A percentile compares a stretch with the other conserved stretches of the same genome.
Conservation (phyloP, 35 echinoderm and acorn worm species). For the Hemicentrotus pulcherrimus region DNA sequence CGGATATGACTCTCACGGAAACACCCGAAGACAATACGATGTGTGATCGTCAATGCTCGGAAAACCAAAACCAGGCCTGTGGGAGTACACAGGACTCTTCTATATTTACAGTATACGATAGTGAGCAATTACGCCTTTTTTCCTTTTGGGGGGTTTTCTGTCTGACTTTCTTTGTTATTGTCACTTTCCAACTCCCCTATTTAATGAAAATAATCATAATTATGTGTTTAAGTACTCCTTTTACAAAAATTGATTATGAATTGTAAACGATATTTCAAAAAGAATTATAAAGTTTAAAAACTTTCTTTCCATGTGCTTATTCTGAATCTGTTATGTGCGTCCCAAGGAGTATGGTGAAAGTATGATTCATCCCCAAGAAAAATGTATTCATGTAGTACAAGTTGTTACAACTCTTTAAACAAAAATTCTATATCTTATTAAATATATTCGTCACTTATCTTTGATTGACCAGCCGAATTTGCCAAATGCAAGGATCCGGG, state of each 20-base stretch:
- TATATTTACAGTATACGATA: slow-evolving; percentile 25
- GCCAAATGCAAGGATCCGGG: not conserved
- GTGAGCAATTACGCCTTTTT: not conserved
- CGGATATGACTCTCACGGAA: not conserved
- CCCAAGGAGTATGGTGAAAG: not conserved
- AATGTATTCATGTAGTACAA: not conserved
- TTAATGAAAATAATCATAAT: not conserved
- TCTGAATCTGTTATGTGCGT: not conserved
- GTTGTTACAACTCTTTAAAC: not conserved
- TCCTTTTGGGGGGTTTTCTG: not conserved
- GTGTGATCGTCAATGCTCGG: not conserved
- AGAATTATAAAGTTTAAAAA: too few relatives aligned
- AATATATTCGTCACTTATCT: not conserved
- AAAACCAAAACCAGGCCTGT: not conserved
- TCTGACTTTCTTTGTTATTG: not conserved
- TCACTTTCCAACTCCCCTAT: not conserved
- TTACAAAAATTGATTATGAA: too few relatives aligned
- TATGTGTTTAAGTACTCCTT: too few relatives aligned
- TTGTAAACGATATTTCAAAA: too few relatives aligned
- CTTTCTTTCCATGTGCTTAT: not conserved
- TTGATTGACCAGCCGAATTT: not conserved
- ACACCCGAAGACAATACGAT: not conserved
- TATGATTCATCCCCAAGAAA: not conserved
- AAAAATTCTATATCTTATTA: not conserved
- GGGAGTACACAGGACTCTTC: not conserved